These are phyloP conservation scores for Trichosurus vulpecula DNA, from an alignment of 2,797 vertebrate species.

Conservation along the genomic window DNA sequence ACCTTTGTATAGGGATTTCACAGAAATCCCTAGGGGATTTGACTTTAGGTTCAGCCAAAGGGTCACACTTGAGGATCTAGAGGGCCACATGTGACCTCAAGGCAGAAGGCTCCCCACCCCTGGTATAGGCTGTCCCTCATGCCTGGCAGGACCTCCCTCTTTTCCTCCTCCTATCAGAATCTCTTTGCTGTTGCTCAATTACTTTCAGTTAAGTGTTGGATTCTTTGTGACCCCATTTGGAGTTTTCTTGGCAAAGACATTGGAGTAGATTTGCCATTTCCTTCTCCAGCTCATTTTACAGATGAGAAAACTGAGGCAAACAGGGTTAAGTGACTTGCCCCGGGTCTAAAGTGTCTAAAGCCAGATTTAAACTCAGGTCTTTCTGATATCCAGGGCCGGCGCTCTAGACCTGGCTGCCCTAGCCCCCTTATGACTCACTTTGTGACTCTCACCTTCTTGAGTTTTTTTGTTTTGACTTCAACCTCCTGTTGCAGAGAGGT, in stretches of 20 bases:
- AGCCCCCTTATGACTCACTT: accelerated
- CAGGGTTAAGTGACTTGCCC: not conserved
- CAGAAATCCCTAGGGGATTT: too few relatives aligned
- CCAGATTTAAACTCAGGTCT: not conserved
- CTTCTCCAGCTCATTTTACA: not conserved
- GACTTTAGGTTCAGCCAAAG: too few relatives aligned
- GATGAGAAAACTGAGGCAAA: not conserved
- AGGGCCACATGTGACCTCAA: too few relatives aligned
- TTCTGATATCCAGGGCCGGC: not conserved
- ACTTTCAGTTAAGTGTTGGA: not conserved
- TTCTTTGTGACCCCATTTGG: not conserved
- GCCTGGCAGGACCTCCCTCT: not conserved
- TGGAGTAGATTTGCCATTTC: not conserved
- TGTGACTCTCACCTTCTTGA: constrained; percentile 90
- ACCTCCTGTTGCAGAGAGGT: constrained; percentile 97
- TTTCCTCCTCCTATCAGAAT: not conserved
- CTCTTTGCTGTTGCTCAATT: not conserved
- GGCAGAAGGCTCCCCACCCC: too few relatives aligned
- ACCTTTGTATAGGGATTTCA: not conserved
- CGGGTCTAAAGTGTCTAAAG: not conserved
- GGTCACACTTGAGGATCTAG: too few relatives aligned
- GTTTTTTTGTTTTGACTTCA: constrained; percentile 97
- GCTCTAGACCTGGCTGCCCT: not conserved
- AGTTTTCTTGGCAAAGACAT: not conserved
- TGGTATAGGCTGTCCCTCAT: not conserved